phyloP scores from a whole-genome alignment of 2,888 invertebrate species.

The Cloeon dipterum region DNA sequence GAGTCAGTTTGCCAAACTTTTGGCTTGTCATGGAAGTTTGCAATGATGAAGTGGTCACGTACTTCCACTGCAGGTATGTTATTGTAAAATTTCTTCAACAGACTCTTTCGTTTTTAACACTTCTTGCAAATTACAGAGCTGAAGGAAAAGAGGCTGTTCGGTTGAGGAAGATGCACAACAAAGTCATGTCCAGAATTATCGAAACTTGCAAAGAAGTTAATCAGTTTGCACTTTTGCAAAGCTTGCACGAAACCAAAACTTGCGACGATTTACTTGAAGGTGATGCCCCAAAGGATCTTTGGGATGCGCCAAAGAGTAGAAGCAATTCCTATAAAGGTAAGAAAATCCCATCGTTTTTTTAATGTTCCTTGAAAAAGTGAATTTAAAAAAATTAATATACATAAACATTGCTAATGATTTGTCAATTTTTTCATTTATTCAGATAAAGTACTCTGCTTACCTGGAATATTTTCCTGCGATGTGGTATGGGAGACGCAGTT shows the following conservation, averaged over 20 bases:
- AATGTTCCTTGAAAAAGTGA: not conserved
- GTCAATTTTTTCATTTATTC: no score
- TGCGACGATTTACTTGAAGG: conserved; percentile 43
- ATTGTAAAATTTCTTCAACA: conserved; percentile 6
- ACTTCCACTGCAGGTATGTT: conserved; percentile 44
- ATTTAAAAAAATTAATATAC: not conserved
- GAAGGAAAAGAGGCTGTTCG: not conserved
- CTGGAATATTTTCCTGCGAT: conserved; percentile 49
- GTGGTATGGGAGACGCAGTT: conserved; percentile 50
- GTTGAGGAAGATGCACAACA: no score
- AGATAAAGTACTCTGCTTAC: no score
- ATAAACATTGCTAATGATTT: no score
- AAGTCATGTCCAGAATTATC: conserved; percentile 29
- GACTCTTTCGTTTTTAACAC: no score
- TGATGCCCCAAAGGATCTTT: conserved; percentile 28
- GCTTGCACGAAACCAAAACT: conserved; percentile 35
- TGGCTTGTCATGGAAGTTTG: conserved; percentile 42
- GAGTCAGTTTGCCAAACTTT: conserved; percentile 34
- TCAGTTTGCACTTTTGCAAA: conserved; percentile 41
- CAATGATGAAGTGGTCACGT: conserved; percentile 30
- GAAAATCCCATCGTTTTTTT: not conserved
- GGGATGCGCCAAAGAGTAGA: conserved; percentile 10
- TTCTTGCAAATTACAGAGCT: conserved; percentile 1
- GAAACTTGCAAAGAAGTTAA: conserved; percentile 38
- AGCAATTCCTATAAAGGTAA: not conserved